Conservation (phyloP, 2,113 vertebrate genomes). For the Argyrosomus japonicus region DNA sequence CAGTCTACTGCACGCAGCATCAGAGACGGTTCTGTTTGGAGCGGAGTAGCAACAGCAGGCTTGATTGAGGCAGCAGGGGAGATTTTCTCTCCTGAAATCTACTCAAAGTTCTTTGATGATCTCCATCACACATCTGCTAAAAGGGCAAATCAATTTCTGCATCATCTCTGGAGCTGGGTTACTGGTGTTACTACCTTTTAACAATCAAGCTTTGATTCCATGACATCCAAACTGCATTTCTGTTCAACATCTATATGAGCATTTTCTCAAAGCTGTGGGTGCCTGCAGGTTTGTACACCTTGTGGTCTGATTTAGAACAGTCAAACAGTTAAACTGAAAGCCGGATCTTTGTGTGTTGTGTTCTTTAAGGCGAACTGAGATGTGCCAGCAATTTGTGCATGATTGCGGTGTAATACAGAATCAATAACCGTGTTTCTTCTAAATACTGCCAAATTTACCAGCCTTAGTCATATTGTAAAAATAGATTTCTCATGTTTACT, state of each 20-base stretch:
- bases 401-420: neutral
- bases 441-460: neutral
- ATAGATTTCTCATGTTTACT: neutral
- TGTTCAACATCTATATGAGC: neutral
- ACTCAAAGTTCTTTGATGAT: conserved; percentile 17
- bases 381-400: neutral
- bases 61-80: conserved; percentile 24
- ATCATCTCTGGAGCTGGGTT: conserved; percentile 7
- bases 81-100: conserved; percentile 7
- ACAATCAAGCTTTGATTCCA: conserved; percentile 25
- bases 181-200: conserved; percentile 3
- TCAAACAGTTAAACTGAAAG: neutral
- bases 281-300: neutral
- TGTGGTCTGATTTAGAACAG: neutral
- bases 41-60: neutral
- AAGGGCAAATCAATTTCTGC: conserved; percentile 38
- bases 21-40: neutral
- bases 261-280: neutral
- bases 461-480: neutral
- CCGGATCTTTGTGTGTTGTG: neutral
- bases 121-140: conserved; percentile 7
- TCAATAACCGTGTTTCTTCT: neutral
- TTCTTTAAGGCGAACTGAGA: neutral
- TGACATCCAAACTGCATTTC: neutral
- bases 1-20: neutral